These are phyloP conservation scores for Spinus olivaceus DNA, from an alignment of 2,797 vertebrate species.

Conservation along the genomic window DNA sequence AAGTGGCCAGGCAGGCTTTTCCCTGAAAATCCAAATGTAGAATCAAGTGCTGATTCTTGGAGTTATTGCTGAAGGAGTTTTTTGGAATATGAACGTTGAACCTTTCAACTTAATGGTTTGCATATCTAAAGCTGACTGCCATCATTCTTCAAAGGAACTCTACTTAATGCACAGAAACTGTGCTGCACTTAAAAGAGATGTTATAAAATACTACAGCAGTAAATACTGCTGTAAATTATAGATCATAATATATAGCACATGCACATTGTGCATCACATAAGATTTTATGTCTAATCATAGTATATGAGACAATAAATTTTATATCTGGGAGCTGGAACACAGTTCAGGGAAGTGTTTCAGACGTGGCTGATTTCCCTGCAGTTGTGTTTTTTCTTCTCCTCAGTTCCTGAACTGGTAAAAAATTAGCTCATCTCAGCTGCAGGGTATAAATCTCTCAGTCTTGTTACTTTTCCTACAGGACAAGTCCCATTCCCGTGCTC, in stretches of 20 bases:
- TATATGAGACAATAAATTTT: not conserved
- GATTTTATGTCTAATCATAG: not conserved
- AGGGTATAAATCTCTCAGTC: not conserved
- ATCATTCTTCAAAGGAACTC: not conserved
- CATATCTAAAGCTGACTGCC: not conserved
- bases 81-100: not conserved
- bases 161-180: not conserved
- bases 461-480: not conserved
- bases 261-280: not conserved
- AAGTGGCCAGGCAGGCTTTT: not conserved
- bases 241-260: not conserved
- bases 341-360: not conserved
- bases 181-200: not conserved
- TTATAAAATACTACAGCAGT: not conserved
- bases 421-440: not conserved
- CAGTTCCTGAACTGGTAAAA: not conserved
- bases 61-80: not conserved
- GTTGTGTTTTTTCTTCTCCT: not conserved
- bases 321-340: not conserved
- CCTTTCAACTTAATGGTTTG: not conserved
- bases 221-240: not conserved
- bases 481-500: fast-evolving
- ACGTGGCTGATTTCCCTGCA: not conserved
- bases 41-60: not conserved
- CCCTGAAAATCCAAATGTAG: not conserved